phyloP scores from a whole-genome alignment of 2,113 vertebrate species.

The Fukomys damarensis region DNA sequence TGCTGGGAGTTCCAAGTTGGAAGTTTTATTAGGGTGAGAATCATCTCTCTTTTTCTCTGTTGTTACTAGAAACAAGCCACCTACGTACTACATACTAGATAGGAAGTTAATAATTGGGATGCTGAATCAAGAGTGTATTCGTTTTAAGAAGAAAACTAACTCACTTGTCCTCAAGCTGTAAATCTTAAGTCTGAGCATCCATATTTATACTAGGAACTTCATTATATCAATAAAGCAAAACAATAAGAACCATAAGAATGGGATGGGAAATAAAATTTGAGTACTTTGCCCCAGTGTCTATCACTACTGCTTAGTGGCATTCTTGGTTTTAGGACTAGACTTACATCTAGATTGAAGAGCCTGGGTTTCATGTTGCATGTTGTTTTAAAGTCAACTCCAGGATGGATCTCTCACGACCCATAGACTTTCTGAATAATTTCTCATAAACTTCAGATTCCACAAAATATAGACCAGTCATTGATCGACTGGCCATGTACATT shows the following conservation, averaged over 20 bases:
- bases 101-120: neutral
- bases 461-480: neutral
- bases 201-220: neutral
- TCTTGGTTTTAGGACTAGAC: neutral
- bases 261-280: neutral
- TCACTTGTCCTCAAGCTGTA: neutral
- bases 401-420: neutral
- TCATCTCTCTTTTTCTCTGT: slow-evolving; percentile 4
- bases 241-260: neutral
- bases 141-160: slow-evolving; percentile 47
- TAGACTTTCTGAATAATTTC: neutral
- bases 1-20: neutral
- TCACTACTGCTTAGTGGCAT: neutral
- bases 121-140: neutral
- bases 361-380: neutral
- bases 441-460: neutral
- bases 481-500: neutral
- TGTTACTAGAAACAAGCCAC: neutral
- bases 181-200: neutral
- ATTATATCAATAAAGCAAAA: neutral
- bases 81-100: neutral
- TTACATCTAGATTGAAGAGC: neutral
- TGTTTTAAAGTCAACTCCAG: neutral
- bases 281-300: neutral
- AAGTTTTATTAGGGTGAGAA: neutral